A percentile compares a stretch with the other conserved stretches of the same genome.
Conservation (phyloP, 2,113 vertebrate species). For the Pelobates fuscus region DNA sequence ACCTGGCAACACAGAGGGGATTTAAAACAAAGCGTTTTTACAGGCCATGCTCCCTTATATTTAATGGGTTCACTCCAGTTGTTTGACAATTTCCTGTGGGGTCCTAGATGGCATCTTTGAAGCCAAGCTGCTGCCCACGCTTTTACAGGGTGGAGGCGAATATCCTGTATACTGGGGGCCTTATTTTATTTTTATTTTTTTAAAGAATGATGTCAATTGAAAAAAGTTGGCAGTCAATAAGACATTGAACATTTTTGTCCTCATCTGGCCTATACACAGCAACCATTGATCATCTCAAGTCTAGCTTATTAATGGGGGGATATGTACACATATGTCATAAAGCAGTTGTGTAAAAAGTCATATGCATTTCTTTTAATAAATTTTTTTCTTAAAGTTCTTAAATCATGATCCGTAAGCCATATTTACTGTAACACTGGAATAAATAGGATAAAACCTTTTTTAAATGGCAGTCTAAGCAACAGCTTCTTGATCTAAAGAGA, state of each 20-base stretch:
- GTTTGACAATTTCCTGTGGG: neutral
- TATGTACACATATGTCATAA: too few species aligned
- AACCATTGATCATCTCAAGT: neutral
- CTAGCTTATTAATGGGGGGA: too few species aligned
- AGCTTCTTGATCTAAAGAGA: too few species aligned
- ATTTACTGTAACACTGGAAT: too few species aligned
- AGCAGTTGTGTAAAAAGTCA: too few species aligned
- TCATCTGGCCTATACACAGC: neutral
- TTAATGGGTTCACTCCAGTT: neutral
- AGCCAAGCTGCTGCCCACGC: neutral
- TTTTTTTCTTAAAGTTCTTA: too few species aligned
- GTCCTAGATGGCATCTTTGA: neutral
- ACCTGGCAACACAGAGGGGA: constrained; percentile 19
- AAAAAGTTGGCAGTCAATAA: neutral
- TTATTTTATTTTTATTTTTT: too few species aligned
- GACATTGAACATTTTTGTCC: neutral
- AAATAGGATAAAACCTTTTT: too few species aligned
- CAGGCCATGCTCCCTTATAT: neutral
- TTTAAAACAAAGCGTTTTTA: neutral
- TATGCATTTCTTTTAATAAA: too few species aligned
- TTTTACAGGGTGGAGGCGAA: neutral
- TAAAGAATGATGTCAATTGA: neutral
- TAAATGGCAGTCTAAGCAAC: too few species aligned
- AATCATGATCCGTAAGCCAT: too few species aligned
- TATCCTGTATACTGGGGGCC: neutral